Base-by-base conservation (phyloP, 2,888 invertebrate species). In the Thalpophila matura region DNA sequence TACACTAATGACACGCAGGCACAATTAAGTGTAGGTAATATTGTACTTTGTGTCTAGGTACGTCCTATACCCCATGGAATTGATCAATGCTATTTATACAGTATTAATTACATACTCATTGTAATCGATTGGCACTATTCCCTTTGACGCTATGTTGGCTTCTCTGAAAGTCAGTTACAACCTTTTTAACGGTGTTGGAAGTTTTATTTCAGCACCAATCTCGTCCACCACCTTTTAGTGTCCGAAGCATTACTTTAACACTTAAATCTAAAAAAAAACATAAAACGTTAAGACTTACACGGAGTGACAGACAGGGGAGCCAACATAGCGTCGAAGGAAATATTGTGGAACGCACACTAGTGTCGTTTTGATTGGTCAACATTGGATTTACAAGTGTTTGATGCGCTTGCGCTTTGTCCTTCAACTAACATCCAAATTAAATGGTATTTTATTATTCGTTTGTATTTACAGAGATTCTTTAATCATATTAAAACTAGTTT, bases 401-500 rank as follows among this genome's bases (percentile, higher is more conserved):
- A 20, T 67, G 35, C 57, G 58, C 43, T 24, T 67, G 35, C 57
- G 58, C 43, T 31, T 43, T 31, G 20, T 33, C 46, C 27, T 40
- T 62, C 31, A 29, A 43, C 51, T 29, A 45, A 60, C 35, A 45
- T 50, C 45, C 33, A 53, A 64, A 35, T 57, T 53, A 57, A 57
- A 64, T 24, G 26, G 37, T 58, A 27, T 27, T 4, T 24, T 22
- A 22, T 57, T 22, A 63, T 69, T n/a, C n/a, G 45, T 67, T 73
- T 68, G 54, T 77, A 74, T 77, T 74, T 60, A 77, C 61, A 77
- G 80, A 81, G 80, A 81, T 81, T 78, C 78, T 37, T 66, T 66
- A 61, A 38, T 56, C n/a, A 55, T 61, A 42, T 53, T 61, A 59
- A 58, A 42, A 56, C 53, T 73, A 73, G 14, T 47, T 47, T 43